phyloP scores from a whole-genome alignment of 1,140 invertebrate genomes.

The Sesamia nonagrioides region DNA sequence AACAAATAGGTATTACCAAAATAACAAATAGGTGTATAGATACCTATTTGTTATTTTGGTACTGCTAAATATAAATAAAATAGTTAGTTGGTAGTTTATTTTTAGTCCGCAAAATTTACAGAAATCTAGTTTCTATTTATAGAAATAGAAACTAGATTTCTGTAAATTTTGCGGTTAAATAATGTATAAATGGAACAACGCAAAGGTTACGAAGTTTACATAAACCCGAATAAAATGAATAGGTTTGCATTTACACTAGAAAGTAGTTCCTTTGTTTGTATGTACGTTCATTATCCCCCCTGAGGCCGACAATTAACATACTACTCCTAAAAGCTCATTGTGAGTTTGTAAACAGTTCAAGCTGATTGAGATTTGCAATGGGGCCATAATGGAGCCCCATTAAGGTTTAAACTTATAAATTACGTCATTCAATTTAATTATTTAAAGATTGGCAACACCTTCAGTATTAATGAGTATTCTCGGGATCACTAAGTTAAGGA shows the following conservation, averaged over 20 bases:
- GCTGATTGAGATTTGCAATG: slow-evolving; percentile 18
- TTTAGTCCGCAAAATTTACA: too few relatives aligned
- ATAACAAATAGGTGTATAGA: too few relatives aligned
- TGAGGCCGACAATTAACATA: slow-evolving; percentile 24
- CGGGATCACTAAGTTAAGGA: too few relatives aligned
- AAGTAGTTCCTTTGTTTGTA: slow-evolving; percentile 24
- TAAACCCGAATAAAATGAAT: slow-evolving; percentile 37
- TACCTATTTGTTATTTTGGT: too few relatives aligned
- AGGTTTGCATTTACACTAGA: background rate
- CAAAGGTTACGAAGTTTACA: slow-evolving; percentile 38
- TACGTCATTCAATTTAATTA: background rate
- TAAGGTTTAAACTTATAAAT: slow-evolving; percentile 18
- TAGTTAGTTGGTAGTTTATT: too few relatives aligned
- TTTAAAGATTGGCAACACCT: background rate
- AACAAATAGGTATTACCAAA: too few relatives aligned
- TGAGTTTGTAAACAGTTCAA: slow-evolving; percentile 25
- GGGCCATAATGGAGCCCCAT: background rate
- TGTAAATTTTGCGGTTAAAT: slow-evolving; percentile 7
- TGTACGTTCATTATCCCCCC: slow-evolving; percentile 7
- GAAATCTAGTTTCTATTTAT: too few relatives aligned
- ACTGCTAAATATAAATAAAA: too few relatives aligned
- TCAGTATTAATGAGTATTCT: background rate
- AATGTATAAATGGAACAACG: slow-evolving; percentile 11
- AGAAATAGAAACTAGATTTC: slow-evolving; percentile 30
- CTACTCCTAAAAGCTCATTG: background rate